Evolutionary conservation across 2,113 vertebrate species (phyloP), one percentile per base, ranked within the genome.

Genomic region (Nothobranchius furzeri): DNA sequence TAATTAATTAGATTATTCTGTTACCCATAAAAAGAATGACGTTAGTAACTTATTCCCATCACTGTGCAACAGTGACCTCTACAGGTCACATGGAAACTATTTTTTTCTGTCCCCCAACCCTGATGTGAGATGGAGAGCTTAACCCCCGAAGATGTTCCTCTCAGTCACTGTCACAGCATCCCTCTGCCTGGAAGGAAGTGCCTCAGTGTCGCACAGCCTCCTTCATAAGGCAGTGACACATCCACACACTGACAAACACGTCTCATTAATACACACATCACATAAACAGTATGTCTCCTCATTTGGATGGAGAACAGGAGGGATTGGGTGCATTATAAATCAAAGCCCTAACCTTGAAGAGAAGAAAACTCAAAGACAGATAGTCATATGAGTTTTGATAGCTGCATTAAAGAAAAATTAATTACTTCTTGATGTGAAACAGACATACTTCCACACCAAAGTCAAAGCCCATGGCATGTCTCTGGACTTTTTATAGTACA

Each of bases 11-110:
- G 20, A 20, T 20, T 20, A 20, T 20, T 20, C 20, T 20, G 20
- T 20, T 20, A 20, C 20, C 20, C 20, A 20, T 20, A 20, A 20
- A 20, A 20, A 20, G 20, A 20, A 20, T 20, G 20, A 20, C 20
- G 20, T 20, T 20, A 20, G 20, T 20, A 20, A 20, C 1, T 20
- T 20, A 20, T 20, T 20, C 20, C 20, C 20, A 20, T 45, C 55
- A 20, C 8, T 47, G 76, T 70, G 9, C 88, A 85, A 84, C 20
- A n/a, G 80, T 36, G 87, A 40, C 88, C 85, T 86, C 88, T 85
- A 70, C 60, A 79, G 88, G 78, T 53, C 56, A 49, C 13, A n/a
- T 1, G 20, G 10, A 47, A 72, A 64, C 46, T 7, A 58, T 47
- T 20, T 20, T 20, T 63, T 37, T 30, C 30, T 30, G 30, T 30